Evolutionary conservation across 2,113 vertebrate species (phyloP), one percentile per base, ranked within the genome.

Genomic region (Passer domesticus): DNA sequence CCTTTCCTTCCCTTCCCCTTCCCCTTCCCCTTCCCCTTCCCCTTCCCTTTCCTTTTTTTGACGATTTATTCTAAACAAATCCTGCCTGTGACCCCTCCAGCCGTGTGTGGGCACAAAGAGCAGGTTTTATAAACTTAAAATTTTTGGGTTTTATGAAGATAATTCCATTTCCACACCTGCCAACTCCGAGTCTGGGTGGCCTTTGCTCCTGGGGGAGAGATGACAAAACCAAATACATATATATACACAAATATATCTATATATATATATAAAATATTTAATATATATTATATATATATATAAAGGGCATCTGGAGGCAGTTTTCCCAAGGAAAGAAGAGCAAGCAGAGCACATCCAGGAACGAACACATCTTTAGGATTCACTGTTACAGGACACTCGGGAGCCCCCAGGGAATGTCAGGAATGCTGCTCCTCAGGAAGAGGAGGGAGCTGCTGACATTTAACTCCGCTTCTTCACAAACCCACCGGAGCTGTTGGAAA

Each of bases 181-280:
- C 7, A 6, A 8, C 4, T 0, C 27, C 2, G 15, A 10, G 47
- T 2, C 39, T 3, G 4, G 1, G 9, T 4, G n/a, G 4, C 47
- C 25, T 23, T 9, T 5, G 2, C 35, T 22, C 5, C 37, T 6
- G 13, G 1, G 4, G 22, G 11, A 60, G 6, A 18, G 15, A 12
- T 0, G 2, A 8, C 27, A 21, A 15, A 21, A 31, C 0, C 5
- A 33, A 33, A 41, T 41, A 41, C 6, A 37, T 58, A 63, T 3
- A 52, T 11, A 28, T 6, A 28, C 15, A 50, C 9, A 14, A 14
- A 27, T 15, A 4, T 27, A 46, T 20, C 5, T 46, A 28, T 52
- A 27, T 52, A 52, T 21, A 11, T 46, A 23, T 9, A 16, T 27
- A 6, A n/a, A n/a, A n/a, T n/a, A n/a, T n/a, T n/a, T n/a, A n/a